Base-by-base conservation (phyloP, 2,888 invertebrate species). In the Tenthredo distinguenda region DNA sequence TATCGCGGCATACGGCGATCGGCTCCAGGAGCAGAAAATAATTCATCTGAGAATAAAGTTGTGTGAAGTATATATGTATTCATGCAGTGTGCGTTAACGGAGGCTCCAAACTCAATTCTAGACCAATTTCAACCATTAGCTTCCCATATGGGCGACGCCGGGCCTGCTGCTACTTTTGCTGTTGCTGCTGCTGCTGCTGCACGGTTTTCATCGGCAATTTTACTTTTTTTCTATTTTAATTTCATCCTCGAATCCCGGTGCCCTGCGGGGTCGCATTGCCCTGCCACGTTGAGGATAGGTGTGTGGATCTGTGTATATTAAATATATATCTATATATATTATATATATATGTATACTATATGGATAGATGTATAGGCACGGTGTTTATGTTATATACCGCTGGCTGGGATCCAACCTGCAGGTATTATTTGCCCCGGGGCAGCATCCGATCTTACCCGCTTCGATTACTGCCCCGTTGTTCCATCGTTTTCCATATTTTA, bases 401-500 rank as follows among this genome's bases (percentile, higher is more conserved):
- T 81, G 65, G 81, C 81, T 62, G 18, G 7, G 83, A 34, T 83
- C 83, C 68, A 68, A 43, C 68, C 81, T 77, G 47, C n/a, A 58
- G 83, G 68, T 83, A 71, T 83, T 83, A 83, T 47, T 83, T 83
- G 71, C 68, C 83, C 68, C 83, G 26, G 62, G 83, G 83, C 68
- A 68, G 43, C 65, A 68, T 65, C 68, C 71, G 83, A 83, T 83
- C 68, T 71, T 65, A 68, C 68, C 71, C 83, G 83, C 83, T 65
- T 83, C 83, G 83, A 83, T 71, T 71, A 83, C 83, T 47, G 83
- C 68, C 83, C 83, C 83, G 83, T 83, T 83, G 68, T 83, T 83
- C 71, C 83, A 71, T 71, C 83, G 83, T 83, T 83, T 83, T 68
- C 83, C 83, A 83, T 83, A 83, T 83, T 83, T 83, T 83, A 83